Base-by-base conservation (phyloP, 2,797 vertebrate species). In the Lophius americanus region DNA sequence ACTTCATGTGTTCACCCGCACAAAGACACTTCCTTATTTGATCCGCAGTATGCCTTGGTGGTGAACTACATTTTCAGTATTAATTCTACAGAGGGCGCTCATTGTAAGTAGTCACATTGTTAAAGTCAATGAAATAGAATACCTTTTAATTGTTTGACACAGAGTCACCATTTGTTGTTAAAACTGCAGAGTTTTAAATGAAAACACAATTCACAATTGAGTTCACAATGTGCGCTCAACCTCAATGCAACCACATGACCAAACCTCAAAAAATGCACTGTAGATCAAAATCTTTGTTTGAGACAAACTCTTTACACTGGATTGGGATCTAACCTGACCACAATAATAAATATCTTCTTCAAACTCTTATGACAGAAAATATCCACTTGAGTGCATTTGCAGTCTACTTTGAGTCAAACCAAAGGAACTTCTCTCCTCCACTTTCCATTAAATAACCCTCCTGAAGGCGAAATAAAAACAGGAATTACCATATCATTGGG, bases 191-290 rank as follows among this genome's bases (percentile, higher is more conserved):
- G 60, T 56, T 68, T 70, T 56, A 62, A 77, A 76, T 52, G 64
- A 68, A 63, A 61, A 77, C 61, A 9, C 59, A 37, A 76, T n/a
- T n/a, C 51, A 71, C 50, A 76, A 60, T 56, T 47, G 38, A 73
- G 50, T 80, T 73, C 53, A 76, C 66, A 75, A 37, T 84, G 63
- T 75, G 63, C 56, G 36, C 64, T 70, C 62, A 75, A 79, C 70
- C 66, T 84, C 59, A 55, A 66, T 57, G 73, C 32, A 49, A 76
- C 84, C 79, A 63, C 81, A 79, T 23, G 63, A 9, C 50, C 50
- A 53, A 73, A 88, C 83, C 81, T 76, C 82, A 85, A 84, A 86
- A 85, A 80, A 78, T 82, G 70, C n/a, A 51, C 73, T 78, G 61
- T 70, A 85, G 80, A 57, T 87, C 61, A 76, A 48, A 79, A 76